Base-by-base conservation (phyloP, 2,888 invertebrate genomes). In the Cryptocephalus primarius region DNA sequence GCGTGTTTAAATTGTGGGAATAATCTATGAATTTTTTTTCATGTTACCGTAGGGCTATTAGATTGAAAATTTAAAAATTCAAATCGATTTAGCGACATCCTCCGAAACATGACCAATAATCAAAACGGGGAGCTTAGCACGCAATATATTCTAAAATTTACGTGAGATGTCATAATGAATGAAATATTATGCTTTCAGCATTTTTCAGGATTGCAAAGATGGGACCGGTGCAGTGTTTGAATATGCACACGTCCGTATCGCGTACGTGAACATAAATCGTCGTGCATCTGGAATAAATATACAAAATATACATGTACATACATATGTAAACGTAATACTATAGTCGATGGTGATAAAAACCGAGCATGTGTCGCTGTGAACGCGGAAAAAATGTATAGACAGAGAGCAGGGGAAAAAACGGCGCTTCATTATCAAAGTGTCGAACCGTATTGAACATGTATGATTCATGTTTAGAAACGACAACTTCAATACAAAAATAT, bases 401-500 rank as follows among this genome's bases (percentile, higher is more conserved):
- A 61, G 60, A 61, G 58, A 22, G 14, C 4, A 12, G 9, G 31
- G 32, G 11, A 41, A 41, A 41, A 41, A 41, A 41, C 55, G 53
- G 54, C 64, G 66, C 65, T 68, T 68, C 68, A 68, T 68, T 68
- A 68, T 67, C 63, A 64, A 66, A 65, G 66, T 69, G 68, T 69
- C 69, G 67, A 69, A 67, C 64, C 62, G 64, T 67, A 68, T 67
- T 66, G 67, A 65, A 68, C 66, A 63, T 65, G 63, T 65, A 66
- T 69, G 68, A 69, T 68, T 67, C 69, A 69, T 69, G 67, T 67
- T 65, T 60, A 58, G 59, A 63, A 62, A 64, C 68, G 68, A 68
- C 69, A 69, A 66, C 63, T 66, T 66, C 65, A 64, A 68, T 66
- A 67, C 63, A 66, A 66, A 69, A 69, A 69, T 69, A 69, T 69